phyloP scores from a whole-genome alignment of 1,140 invertebrate species.

The Drosophila ironensis region DNA sequence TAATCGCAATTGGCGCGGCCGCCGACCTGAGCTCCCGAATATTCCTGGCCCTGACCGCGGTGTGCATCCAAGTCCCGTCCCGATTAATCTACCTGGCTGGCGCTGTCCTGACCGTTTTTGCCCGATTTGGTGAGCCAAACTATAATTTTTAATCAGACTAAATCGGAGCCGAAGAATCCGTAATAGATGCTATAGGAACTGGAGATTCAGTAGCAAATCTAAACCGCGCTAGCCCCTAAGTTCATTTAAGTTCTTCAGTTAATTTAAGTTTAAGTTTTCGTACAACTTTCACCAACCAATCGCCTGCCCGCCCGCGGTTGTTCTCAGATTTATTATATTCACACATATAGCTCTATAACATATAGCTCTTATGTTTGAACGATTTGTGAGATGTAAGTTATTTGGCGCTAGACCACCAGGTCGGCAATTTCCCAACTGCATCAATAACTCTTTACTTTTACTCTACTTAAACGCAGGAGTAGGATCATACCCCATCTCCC shows the following conservation, averaged over 20 bases:
- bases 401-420: conserved; percentile 51
- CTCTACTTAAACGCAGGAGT: conserved; percentile 47
- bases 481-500: conserved; percentile 73
- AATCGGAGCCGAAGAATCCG: conserved; percentile 21
- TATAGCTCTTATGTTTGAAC: conserved; percentile 60
- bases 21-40: conserved; percentile 84
- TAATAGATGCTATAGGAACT: conserved; percentile 57
- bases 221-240: conserved; percentile 69
- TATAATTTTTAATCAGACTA: conserved; percentile 73
- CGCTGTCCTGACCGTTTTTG: conserved; percentile 82
- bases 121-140: conserved; percentile 82
- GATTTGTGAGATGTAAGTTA: conserved; percentile 57
- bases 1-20: conserved; percentile 83
- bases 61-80: conserved; percentile 82
- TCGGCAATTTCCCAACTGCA: conserved; percentile 22
- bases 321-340: conserved; percentile 16
- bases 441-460: conserved; percentile 64
- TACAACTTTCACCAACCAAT: conserved; percentile 50
- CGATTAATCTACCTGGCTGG: conserved; percentile 83
- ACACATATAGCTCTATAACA: conserved; percentile 46
- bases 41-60: conserved; percentile 82
- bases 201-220: conserved; percentile 73
- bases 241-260: conserved; percentile 71
- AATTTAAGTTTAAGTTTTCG: conserved; percentile 72
- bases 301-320: conserved; percentile 4